Conservation (phyloP, 2,888 invertebrate species). For the Nymphalis polychloros region DNA sequence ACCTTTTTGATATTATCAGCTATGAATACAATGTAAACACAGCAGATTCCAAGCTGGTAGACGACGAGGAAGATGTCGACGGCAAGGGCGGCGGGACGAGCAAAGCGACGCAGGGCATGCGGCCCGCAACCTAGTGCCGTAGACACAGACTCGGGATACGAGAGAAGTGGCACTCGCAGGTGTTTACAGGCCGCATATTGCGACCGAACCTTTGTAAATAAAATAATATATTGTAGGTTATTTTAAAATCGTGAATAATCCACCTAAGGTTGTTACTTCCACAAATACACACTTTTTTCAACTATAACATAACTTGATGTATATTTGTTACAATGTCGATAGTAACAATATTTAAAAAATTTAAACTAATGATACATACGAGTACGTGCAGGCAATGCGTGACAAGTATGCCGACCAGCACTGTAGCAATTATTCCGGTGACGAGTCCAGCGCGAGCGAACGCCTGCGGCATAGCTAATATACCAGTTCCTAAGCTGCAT, state of each 20-base stretch:
- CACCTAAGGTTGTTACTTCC: too few species aligned
- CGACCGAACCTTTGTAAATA: slow-evolving; percentile 61
- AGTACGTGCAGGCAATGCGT: slow-evolving; percentile 94
- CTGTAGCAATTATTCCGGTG: slow-evolving; percentile 88
- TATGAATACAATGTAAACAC: slow-evolving; percentile 97
- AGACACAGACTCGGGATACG: slow-evolving; percentile 93
- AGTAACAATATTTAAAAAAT: too few species aligned
- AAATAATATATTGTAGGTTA: too few species aligned
- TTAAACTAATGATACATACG: slow-evolving; percentile 56
- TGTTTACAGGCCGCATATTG: slow-evolving; percentile 83
- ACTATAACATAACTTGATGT: too few species aligned
- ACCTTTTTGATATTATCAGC: slow-evolving; percentile 90
- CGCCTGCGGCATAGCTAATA: slow-evolving; percentile 96
- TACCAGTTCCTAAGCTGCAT: slow-evolving; percentile 95
- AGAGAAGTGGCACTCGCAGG: slow-evolving; percentile 86
- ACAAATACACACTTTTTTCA: too few species aligned
- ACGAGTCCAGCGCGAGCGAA: slow-evolving; percentile 91
- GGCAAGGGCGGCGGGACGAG: slow-evolving; percentile 81
- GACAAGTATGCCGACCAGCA: slow-evolving; percentile 89
- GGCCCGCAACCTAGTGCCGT: slow-evolving; percentile 90
- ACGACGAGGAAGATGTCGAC: slow-evolving; percentile 87
- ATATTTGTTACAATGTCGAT: too few species aligned
- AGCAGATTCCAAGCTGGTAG: slow-evolving; percentile 96
- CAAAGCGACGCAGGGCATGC: slow-evolving; percentile 80
- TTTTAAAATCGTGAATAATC: too few species aligned